Conservation (phyloP, 2,797 vertebrate genomes). For the Spinus olivaceus region DNA sequence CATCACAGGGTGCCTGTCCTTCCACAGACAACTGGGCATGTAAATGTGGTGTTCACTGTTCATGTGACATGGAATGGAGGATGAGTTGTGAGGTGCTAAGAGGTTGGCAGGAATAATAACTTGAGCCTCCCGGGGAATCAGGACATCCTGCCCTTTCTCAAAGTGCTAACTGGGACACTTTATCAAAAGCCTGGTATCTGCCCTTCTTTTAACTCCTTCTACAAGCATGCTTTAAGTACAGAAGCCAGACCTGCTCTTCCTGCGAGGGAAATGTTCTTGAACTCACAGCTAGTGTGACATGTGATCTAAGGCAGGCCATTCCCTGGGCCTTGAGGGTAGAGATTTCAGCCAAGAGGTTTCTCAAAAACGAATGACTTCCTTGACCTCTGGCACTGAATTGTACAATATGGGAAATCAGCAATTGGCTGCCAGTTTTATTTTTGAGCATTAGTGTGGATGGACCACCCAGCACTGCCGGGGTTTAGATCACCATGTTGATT, state of each 20-base stretch:
- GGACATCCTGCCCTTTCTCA: conserved; percentile 2
- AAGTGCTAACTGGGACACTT: background rate
- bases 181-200: background rate
- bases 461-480: background rate
- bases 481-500: background rate
- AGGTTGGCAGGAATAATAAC: conserved; percentile 12
- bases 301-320: background rate
- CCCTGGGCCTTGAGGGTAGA: background rate
- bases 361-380: background rate
- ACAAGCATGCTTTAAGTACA: background rate
- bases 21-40: background rate
- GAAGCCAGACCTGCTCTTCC: background rate
- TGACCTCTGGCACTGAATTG: background rate
- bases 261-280: background rate
- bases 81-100: background rate
- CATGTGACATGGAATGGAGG: background rate
- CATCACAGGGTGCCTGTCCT: background rate
- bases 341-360: background rate
- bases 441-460: background rate
- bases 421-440: background rate
- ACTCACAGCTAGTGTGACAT: background rate
- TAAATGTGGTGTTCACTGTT: background rate
- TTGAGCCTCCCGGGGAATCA: background rate
- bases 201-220: background rate
- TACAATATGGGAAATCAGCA: background rate